Percentiles rank a stretch among this genome's conserved stretches.
Evolutionary conservation across 1,140 invertebrate genomes (phyloP).

Genomic region (Bombus superbus): DNA sequence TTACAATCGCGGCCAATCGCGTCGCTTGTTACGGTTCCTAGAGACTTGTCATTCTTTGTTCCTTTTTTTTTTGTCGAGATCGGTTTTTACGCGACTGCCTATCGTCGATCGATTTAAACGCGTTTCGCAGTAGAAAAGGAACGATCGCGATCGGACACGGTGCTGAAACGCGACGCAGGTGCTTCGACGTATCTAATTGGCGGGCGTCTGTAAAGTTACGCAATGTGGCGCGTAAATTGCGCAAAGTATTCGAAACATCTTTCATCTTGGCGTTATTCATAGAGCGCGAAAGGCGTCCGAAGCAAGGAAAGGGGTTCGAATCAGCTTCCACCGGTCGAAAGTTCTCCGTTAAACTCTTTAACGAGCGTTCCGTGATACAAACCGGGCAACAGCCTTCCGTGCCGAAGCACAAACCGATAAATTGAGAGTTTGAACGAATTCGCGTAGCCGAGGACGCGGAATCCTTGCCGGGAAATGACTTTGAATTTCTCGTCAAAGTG

Average conservation of each 20-base stretch:
- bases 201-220: constrained; percentile 1
- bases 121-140: background rate
- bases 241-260: background rate
- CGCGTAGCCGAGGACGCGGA: background rate
- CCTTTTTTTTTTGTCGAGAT: background rate
- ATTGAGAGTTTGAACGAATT: constrained; percentile 33
- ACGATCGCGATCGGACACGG: background rate
- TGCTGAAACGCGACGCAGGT: background rate
- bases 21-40: constrained; percentile 37
- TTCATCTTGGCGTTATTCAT: background rate
- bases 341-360: background rate
- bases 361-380: background rate
- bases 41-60: constrained; percentile 6
- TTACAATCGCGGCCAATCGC: constrained; percentile 28
- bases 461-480: background rate
- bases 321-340: background rate
- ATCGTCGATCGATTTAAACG: background rate
- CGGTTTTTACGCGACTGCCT: background rate
- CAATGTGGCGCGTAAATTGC: constrained; percentile 4
- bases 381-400: background rate
- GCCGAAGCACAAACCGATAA: constrained; percentile 13
- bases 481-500: background rate
- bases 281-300: background rate
- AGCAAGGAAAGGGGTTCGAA: background rate
- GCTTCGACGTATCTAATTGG: constrained; percentile 8